phyloP scores from a whole-genome alignment of 2,888 invertebrate genomes.

The Eurois occulta region DNA sequence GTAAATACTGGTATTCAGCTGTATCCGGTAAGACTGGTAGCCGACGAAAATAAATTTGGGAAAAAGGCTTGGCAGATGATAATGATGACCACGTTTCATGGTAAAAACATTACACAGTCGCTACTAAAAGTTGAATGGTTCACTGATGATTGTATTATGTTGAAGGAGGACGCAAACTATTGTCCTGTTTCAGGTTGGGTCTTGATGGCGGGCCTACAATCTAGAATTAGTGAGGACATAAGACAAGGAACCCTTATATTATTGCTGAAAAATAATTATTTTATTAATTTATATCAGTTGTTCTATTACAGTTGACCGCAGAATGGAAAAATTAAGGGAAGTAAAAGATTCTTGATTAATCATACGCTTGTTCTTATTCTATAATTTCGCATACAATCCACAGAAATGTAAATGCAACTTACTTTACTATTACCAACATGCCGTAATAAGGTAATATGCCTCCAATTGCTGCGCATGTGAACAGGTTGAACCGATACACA shows the following conservation, averaged over 20 bases:
- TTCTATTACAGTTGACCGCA: background rate
- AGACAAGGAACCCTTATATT: background rate
- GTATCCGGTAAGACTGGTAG: too few relatives aligned
- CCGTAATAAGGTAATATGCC: constrained; percentile 51
- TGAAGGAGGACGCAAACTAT: background rate
- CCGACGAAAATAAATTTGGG: too few relatives aligned
- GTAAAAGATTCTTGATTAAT: background rate
- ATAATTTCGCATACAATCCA: constrained; percentile 10
- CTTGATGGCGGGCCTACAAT: background rate
- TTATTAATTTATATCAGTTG: background rate
- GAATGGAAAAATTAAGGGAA: background rate
- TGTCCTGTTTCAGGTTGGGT: background rate
- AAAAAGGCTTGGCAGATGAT: too few relatives aligned
- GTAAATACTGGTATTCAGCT: too few relatives aligned
- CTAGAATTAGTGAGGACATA: background rate
- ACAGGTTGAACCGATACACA: constrained; percentile 58
- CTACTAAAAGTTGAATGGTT: too few relatives aligned
- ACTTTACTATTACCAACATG: constrained; percentile 52
- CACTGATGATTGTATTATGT: background rate
- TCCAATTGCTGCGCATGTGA: constrained; percentile 52
- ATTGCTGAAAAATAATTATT: background rate
- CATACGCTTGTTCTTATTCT: background rate
- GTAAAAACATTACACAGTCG: too few relatives aligned
- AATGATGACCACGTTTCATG: too few relatives aligned
- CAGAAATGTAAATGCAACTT: constrained; percentile 34